phyloP scores from a whole-genome alignment of 2,113 vertebrate genomes.

The Desmodus rotundus region DNA sequence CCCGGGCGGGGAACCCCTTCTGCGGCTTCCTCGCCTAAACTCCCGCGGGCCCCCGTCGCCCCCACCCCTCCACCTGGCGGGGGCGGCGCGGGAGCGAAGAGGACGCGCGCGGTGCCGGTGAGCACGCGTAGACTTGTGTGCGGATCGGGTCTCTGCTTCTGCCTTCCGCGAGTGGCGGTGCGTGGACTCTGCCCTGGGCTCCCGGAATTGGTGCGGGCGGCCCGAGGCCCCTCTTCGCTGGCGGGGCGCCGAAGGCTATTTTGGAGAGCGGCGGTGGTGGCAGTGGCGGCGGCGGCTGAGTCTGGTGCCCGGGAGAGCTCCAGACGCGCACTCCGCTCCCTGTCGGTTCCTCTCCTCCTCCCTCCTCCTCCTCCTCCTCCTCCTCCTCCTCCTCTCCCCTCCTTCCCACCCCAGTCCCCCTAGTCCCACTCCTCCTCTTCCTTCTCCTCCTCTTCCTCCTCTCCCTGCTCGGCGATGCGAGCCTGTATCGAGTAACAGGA shows the following conservation, averaged over 20 bases:
- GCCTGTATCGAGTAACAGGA: constrained; percentile 59
- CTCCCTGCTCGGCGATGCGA: constrained; percentile 48
- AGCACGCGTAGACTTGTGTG: constrained; percentile 59
- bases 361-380: neutral
- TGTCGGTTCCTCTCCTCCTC: neutral
- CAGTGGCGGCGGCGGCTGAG: neutral
- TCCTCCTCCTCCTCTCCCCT: neutral
- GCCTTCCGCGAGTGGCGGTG: constrained; percentile 12
- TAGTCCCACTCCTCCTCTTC: neutral
- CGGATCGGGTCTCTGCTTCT: neutral
- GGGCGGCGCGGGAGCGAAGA: constrained; percentile 48
- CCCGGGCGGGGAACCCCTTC: constrained; percentile 55
- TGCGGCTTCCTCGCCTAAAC: neutral
- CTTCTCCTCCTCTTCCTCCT: constrained; percentile 43
- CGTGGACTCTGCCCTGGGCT: constrained; percentile 33
- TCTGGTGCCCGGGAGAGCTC: constrained; percentile 37
- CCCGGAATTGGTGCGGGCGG: neutral
- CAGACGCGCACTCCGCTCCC: constrained; percentile 19
- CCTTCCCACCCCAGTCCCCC: constrained; percentile 16
- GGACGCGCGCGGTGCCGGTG: constrained; percentile 49
- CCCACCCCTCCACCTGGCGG: constrained; percentile 60
- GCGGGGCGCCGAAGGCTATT: constrained; percentile 22
- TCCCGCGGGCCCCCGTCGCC: constrained; percentile 43
- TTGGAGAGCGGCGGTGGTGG: neutral
- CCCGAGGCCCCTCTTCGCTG: neutral